Percentiles rank a stretch among this genome's conserved stretches.
Conservation (phyloP, 1,140 invertebrate genomes). For the Macrobrachium rosenbergii region DNA sequence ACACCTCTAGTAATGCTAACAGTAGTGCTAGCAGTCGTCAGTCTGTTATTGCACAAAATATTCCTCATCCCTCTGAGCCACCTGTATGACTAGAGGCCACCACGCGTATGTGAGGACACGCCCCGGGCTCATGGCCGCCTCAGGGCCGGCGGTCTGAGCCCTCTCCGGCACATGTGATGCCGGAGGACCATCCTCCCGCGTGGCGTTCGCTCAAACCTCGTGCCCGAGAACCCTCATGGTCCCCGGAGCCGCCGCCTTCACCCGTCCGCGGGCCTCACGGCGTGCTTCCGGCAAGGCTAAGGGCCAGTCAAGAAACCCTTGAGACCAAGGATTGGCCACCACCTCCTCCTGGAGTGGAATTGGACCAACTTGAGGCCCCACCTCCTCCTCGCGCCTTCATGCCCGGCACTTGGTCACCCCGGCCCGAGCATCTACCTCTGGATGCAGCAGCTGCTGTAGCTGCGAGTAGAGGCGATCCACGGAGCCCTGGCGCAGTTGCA, state of each 20-base stretch:
- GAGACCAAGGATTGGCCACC: conserved; percentile 65
- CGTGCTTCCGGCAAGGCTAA: conserved; percentile 56
- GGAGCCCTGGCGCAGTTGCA: conserved; percentile 62
- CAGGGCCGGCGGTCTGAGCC: conserved; percentile 63
- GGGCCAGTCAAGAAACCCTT: conserved; percentile 65
- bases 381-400: conserved; percentile 57
- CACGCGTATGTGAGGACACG: conserved; percentile 66
- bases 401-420: conserved; percentile 64
- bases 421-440: conserved; percentile 66
- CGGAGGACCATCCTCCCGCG: conserved; percentile 64
- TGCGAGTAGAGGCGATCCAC: conserved; percentile 52
- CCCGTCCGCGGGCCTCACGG: conserved; percentile 62
- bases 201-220: conserved; percentile 52
- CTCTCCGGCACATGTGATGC: conserved; percentile 59
- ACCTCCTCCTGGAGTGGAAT: conserved; percentile 53
- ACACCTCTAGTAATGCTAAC: conserved; percentile 59
- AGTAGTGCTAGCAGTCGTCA: conserved; percentile 62
- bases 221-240: conserved; percentile 63
- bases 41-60: conserved; percentile 63
- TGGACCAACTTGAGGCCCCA: conserved; percentile 61
- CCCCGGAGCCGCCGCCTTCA: conserved; percentile 64
- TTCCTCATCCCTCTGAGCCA: conserved; percentile 64
- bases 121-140: conserved; percentile 65
- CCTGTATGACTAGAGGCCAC: conserved; percentile 67
- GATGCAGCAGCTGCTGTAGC: conserved; percentile 44